phyloP scores from a whole-genome alignment of 2,113 vertebrate species.

The Todiramphus saurophagus region DNA sequence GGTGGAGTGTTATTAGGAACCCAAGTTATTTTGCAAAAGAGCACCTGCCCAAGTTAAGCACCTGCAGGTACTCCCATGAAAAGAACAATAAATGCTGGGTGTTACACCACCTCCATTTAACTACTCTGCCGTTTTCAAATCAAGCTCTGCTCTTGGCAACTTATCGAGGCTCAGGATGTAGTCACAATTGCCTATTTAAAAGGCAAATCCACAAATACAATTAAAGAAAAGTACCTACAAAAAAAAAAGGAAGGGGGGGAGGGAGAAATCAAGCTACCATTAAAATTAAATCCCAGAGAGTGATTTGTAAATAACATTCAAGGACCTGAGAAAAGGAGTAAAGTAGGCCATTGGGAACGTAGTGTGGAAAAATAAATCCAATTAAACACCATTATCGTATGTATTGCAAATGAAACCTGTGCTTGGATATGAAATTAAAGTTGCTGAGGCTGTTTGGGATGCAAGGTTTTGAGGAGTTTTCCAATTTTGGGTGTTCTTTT shows the following conservation, averaged over 20 bases:
- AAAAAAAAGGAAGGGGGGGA: neutral
- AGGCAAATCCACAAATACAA: slow-evolving; percentile 78
- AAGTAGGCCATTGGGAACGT: slow-evolving; percentile 71
- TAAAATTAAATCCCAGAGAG: slow-evolving; percentile 78
- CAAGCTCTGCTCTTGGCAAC: slow-evolving; percentile 54
- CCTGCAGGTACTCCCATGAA: slow-evolving; percentile 52
- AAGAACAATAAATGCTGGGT: slow-evolving; percentile 36
- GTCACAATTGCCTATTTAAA: slow-evolving; percentile 70
- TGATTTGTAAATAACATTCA: slow-evolving; percentile 80
- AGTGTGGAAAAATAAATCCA: slow-evolving; percentile 77
- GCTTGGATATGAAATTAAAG: slow-evolving; percentile 68
- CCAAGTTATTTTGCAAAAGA: slow-evolving; percentile 11
- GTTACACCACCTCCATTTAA: slow-evolving; percentile 30
- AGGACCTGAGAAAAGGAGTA: slow-evolving; percentile 69
- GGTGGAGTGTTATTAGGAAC: neutral
- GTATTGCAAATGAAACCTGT: slow-evolving; percentile 69
- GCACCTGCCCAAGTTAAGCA: slow-evolving; percentile 46
- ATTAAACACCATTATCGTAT: slow-evolving; percentile 76
- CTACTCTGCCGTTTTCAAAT: slow-evolving; percentile 16
- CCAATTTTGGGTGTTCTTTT: neutral
- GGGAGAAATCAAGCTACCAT: slow-evolving; percentile 74
- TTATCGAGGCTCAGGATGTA: slow-evolving; percentile 65
- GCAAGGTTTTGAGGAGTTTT: slow-evolving; percentile 30
- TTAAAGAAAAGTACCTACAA: slow-evolving; percentile 72
- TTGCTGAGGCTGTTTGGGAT: slow-evolving; percentile 46